Percentiles rank a stretch among this genome's conserved stretches.
Evolutionary conservation across 2,888 invertebrate genomes (phyloP).

Genomic region (Opisthograptis luteolata): DNA sequence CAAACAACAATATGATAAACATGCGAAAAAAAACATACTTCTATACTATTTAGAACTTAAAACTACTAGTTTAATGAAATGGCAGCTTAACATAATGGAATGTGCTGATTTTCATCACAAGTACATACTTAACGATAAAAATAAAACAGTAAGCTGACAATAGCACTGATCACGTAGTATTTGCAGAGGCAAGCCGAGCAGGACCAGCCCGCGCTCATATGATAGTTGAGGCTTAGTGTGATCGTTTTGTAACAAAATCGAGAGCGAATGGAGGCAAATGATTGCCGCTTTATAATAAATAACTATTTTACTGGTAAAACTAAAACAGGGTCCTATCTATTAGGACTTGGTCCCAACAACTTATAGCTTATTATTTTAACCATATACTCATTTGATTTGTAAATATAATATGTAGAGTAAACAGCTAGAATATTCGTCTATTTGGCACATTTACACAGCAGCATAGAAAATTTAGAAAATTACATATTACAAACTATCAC

Average conservation of each 20-base stretch:
- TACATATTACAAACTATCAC: background rate
- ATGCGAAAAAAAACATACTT: too few species aligned
- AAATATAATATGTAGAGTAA: background rate
- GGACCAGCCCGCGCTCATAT: background rate
- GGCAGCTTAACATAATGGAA: background rate
- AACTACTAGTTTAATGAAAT: background rate
- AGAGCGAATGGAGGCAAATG: too few species aligned
- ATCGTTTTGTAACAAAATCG: too few species aligned
- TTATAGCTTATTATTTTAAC: background rate
- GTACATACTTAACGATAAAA: background rate
- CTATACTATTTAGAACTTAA: too few species aligned
- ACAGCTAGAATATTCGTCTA: background rate
- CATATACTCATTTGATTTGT: background rate
- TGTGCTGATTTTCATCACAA: background rate
- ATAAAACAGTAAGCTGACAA: background rate
- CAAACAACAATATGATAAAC: too few species aligned
- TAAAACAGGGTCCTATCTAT: background rate
- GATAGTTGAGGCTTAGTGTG: too few species aligned
- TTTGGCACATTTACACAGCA: constrained; percentile 20
- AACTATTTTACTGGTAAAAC: background rate
- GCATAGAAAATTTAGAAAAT: background rate
- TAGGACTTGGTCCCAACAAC: constrained; percentile 7
- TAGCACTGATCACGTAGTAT: background rate
- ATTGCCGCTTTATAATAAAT: background rate
- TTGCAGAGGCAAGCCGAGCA: background rate